Conservation (phyloP, 2,888 invertebrate genomes). For the Acronicta aceris region DNA sequence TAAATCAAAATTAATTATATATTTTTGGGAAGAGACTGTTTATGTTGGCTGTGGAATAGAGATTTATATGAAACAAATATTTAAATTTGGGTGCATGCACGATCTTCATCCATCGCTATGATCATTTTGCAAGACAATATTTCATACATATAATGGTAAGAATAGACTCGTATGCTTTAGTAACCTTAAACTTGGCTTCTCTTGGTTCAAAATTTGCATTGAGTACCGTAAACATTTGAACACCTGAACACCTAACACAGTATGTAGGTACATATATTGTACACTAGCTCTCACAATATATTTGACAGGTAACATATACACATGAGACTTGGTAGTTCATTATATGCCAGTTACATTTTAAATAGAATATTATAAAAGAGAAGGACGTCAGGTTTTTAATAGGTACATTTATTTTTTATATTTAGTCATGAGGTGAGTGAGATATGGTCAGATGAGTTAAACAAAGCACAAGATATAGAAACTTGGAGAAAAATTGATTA, state of each 20-base stretch:
- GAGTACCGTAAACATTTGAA: slow-evolving; percentile 21
- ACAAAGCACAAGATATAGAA: too few species aligned
- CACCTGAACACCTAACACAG: slow-evolving; percentile 27
- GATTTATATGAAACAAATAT: slow-evolving; percentile 29
- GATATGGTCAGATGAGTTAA: too few species aligned
- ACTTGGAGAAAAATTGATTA: too few species aligned
- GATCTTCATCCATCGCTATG: slow-evolving; percentile 17
- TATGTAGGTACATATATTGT: not conserved
- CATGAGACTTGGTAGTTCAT: not conserved
- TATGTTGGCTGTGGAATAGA: slow-evolving; percentile 14
- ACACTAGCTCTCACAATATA: slow-evolving; percentile 9
- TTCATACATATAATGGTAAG: slow-evolving; percentile 20
- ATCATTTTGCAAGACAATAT: slow-evolving; percentile 34
- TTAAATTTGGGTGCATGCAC: slow-evolving; percentile 22
- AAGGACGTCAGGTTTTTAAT: too few species aligned
- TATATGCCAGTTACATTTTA: too few species aligned
- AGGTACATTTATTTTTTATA: too few species aligned
- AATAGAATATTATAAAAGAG: too few species aligned
- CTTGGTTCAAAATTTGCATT: slow-evolving; percentile 4
- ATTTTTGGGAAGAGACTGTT: slow-evolving; percentile 24
- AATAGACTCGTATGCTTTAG: slow-evolving; percentile 31
- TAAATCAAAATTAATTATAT: slow-evolving; percentile 26
- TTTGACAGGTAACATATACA: slow-evolving; percentile 1
- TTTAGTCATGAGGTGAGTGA: too few species aligned
- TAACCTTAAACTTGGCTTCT: slow-evolving; percentile 49